Conservation (phyloP, 2,113 vertebrate genomes). For the Callithrix jacchus region DNA sequence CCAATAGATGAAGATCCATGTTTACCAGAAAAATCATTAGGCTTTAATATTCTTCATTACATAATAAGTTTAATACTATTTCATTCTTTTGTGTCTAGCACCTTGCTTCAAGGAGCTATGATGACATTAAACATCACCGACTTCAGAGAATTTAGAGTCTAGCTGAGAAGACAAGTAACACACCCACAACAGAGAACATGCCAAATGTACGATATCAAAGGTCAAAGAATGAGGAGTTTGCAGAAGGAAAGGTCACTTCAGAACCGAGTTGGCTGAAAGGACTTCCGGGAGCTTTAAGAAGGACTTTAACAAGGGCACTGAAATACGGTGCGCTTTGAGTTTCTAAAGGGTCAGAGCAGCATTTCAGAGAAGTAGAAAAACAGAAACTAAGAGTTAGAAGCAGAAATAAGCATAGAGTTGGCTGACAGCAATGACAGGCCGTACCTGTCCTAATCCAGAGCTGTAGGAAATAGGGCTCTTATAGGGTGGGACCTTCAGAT, state of each 20-base stretch:
- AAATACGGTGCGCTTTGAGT: not conserved
- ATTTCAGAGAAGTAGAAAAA: not conserved
- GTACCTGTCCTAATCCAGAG: not conserved
- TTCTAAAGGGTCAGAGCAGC: not conserved
- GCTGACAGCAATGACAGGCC: not conserved
- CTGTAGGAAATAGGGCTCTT: not conserved
- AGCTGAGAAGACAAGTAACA: not conserved
- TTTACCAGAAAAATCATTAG: not conserved
- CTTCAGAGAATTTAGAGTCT: not conserved
- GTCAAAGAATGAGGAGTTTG: not conserved
- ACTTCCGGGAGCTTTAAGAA: not conserved
- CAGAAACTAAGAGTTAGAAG: not conserved
- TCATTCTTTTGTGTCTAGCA: not conserved
- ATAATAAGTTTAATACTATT: not conserved
- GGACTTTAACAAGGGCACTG: not conserved
- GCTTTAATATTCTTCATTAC: not conserved
- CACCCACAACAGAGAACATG: not conserved
- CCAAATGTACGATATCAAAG: not conserved
- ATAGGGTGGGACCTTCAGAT: not conserved
- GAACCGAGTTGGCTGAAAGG: not conserved
- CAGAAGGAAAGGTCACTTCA: not conserved
- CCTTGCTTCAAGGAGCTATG: not conserved
- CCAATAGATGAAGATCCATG: not conserved
- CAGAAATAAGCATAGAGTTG: not conserved
- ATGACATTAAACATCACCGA: not conserved